These are phyloP conservation scores for Caenorhabditis sp. DNA, from an alignment of 2,888 invertebrate species.

Conservation along the genomic window DNA sequence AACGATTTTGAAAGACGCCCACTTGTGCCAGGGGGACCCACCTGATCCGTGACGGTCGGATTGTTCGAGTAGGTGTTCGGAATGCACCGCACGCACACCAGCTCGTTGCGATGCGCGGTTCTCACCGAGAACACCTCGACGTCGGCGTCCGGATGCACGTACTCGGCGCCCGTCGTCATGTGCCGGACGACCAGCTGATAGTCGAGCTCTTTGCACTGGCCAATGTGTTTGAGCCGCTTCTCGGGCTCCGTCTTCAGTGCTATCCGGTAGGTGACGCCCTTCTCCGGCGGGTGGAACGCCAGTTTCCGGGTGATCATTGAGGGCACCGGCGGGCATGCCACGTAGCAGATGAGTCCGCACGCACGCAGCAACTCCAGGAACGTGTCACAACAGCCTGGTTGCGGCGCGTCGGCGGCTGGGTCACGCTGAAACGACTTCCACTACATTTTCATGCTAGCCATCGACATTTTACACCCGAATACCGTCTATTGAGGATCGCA, in stretches of 20 bases:
- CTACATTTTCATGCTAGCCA: background rate
- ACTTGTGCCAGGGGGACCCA: background rate
- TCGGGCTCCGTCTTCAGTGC: slow-evolving; percentile 35
- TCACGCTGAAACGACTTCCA: slow-evolving; percentile 17
- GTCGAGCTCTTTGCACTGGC: slow-evolving; percentile 32
- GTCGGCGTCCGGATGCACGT: slow-evolving; percentile 24
- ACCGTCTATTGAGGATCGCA: too few relatives aligned
- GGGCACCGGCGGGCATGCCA: slow-evolving; percentile 73
- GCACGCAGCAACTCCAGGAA: slow-evolving; percentile 45
- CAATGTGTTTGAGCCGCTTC: slow-evolving; percentile 34
- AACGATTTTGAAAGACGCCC: background rate
- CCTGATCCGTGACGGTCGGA: slow-evolving; percentile 30
- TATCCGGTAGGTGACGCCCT: slow-evolving; percentile 48
- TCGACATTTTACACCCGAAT: too few relatives aligned
- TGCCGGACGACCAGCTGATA: slow-evolving; percentile 35
- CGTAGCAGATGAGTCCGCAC: slow-evolving; percentile 66
- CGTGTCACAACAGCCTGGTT: slow-evolving; percentile 52
- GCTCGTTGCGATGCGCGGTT: slow-evolving; percentile 42
- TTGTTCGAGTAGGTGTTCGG: slow-evolving; percentile 15
- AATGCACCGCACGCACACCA: slow-evolving; percentile 52
- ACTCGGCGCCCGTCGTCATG: slow-evolving; percentile 25
- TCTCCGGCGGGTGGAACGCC: slow-evolving; percentile 73
- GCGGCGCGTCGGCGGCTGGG: slow-evolving; percentile 13
- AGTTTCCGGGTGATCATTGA: slow-evolving; percentile 68
- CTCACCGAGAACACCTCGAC: slow-evolving; percentile 43